Conservation (phyloP, 2,888 invertebrate genomes). For the Sthenelais limicola region DNA sequence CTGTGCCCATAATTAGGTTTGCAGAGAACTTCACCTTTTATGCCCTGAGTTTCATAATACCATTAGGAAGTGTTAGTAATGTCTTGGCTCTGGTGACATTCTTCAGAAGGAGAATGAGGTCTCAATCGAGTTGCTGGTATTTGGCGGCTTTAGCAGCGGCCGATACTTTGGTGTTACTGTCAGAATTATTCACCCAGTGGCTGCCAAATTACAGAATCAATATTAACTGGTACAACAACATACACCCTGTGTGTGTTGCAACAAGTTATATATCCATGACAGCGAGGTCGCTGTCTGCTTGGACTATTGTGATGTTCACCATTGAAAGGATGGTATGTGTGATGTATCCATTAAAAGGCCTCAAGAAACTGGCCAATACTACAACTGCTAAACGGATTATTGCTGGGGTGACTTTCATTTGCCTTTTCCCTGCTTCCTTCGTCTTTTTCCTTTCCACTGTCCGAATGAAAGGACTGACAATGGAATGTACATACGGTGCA, state of each 20-base stretch:
- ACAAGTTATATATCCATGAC: constrained; percentile 4
- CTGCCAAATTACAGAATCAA: constrained; percentile 19
- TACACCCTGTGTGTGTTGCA: neutral
- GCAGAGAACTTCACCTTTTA: constrained; percentile 17
- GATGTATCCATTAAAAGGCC: constrained; percentile 4
- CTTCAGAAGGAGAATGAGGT: constrained; percentile 19
- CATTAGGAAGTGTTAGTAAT: constrained; percentile 5
- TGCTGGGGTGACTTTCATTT: neutral
- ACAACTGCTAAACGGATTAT: constrained; percentile 15
- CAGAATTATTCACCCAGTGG: constrained; percentile 9
- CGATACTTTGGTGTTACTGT: constrained; percentile 14
- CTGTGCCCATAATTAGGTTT: neutral
- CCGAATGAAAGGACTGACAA: neutral
- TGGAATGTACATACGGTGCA: constrained; percentile 11
- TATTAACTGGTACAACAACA: constrained; percentile 10
- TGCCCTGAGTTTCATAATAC: constrained; percentile 5
- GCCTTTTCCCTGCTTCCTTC: neutral
- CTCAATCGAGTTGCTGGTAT: constrained; percentile 29
- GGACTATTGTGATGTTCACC: constrained; percentile 30
- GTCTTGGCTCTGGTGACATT: constrained; percentile 13
- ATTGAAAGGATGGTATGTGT: constrained; percentile 13
- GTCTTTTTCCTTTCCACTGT: neutral
- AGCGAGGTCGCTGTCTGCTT: neutral
- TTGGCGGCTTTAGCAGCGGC: neutral
- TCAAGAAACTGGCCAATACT: neutral